These are phyloP conservation scores for Larimichthys crocea DNA, from an alignment of 2,113 vertebrate species.

Conservation along the genomic window DNA sequence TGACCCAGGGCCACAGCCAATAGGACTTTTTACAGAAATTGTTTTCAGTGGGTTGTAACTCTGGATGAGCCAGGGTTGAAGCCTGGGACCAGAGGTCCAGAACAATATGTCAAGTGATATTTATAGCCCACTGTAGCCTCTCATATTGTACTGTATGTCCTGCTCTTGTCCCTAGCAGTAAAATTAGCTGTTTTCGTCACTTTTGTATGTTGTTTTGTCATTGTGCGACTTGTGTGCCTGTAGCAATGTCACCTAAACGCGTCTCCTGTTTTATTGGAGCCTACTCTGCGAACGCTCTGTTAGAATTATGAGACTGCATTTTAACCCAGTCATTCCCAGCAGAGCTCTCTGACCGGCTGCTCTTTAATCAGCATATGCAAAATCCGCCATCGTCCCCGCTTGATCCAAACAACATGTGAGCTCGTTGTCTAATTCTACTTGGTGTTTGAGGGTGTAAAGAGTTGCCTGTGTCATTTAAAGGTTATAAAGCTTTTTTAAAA, in stretches of 20 bases:
- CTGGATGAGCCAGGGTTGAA: constrained; percentile 27
- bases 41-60: constrained; percentile 26
- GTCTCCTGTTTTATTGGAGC: constrained; percentile 6
- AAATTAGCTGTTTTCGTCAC: constrained; percentile 38
- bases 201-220: constrained; percentile 34
- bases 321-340: not conserved
- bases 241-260: constrained; percentile 34
- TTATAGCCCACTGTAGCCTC: constrained; percentile 51
- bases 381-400: not conserved
- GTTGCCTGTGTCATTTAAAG: not conserved
- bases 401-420: not conserved
- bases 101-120: constrained; percentile 57
- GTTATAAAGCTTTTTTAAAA: not conserved
- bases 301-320: constrained; percentile 11
- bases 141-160: constrained; percentile 37
- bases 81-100: constrained; percentile 35
- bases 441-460: not conserved
- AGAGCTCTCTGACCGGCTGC: not conserved
- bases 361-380: constrained; percentile 6
- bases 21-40: constrained; percentile 5
- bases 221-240: constrained; percentile 7
- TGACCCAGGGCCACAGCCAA: not conserved
- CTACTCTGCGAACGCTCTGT: not conserved
- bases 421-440: no score
- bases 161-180: constrained; percentile 42